Evolutionary conservation across 2,113 vertebrate genomes (phyloP).

Genomic region (Proterorhinus semilunaris): DNA sequence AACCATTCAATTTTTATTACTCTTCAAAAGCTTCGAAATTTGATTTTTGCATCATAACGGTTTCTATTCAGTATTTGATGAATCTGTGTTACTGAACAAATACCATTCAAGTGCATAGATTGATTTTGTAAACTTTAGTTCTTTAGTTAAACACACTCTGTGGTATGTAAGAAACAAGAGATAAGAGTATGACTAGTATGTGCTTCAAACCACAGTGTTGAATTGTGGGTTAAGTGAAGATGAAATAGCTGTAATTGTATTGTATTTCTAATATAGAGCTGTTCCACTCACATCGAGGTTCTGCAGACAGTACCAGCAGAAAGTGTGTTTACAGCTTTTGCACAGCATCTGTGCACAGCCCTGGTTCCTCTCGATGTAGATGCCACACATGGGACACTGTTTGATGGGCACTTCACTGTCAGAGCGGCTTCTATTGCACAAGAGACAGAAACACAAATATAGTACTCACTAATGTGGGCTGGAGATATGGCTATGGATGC

Average conservation of each 20-base stretch:
- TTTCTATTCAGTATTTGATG: no score
- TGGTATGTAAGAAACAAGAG: no score
- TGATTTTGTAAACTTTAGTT: no score
- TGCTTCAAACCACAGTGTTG: not conserved
- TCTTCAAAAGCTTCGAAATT: no score
- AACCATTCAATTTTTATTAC: no score
- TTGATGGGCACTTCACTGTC: slow-evolving; percentile 82
- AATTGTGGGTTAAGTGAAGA: not conserved
- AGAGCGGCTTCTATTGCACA: slow-evolving; percentile 44
- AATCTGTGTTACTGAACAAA: no score
- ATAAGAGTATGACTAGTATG: not conserved
- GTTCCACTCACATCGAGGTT: slow-evolving; percentile 88
- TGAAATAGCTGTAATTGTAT: not conserved
- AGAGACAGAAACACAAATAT: slow-evolving; percentile 16
- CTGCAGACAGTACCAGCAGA: slow-evolving; percentile 98
- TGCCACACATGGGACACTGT: slow-evolving; percentile 89
- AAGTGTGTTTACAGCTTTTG: slow-evolving; percentile 97
- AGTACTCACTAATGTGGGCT: not conserved
- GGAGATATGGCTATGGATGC: not conserved
- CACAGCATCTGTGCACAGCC: slow-evolving; percentile 99
- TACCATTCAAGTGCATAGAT: not conserved
- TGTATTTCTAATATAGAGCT: not conserved
- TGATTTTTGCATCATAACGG: no score
- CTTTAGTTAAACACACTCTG: no score
- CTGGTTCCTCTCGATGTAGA: slow-evolving; percentile 94